Evolutionary conservation across 1,140 invertebrate species (phyloP), one percentile per base, ranked within the genome.

Genomic region (Ceratosolen fusciceps): DNA sequence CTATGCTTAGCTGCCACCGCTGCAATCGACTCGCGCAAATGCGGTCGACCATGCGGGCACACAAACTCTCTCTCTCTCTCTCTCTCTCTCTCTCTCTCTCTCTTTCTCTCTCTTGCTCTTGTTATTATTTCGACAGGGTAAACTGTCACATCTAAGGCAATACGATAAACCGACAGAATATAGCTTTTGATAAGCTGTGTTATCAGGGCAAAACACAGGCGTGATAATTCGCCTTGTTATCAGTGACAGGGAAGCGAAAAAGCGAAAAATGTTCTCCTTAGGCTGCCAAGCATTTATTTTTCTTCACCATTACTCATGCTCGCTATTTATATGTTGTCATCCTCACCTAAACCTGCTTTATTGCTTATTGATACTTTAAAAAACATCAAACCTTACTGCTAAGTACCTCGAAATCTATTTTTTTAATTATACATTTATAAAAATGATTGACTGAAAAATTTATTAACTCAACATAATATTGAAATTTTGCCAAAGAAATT

Each of bases 11-110:
- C 21, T 67, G 77, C 47, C 49, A 73, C 83, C 83, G 82, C 82
- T 82, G 85, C 84, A 85, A 85, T 86, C 85, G 84, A 85, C 85
- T 86, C 85, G 85, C 85, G 85, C 85, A 86, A 86, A 85, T 86
- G 85, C 85, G 84, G 85, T 85, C 84, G 84, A 82, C 84, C 84
- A 85, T 86, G 85, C 85, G 82, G 85, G 83, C 80, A 24, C 16
- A 56, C n/a, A 24, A 56, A 21, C n/a, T n/a, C n/a, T n/a, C n/a
- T n/a, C n/a, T 21, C 21, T 68, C 2, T 68, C 7, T 68, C 21
- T 31, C 8, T 29, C 26, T 71, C 68, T 21, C 47, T 21, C 29
- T 54, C 39, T 54, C 68, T 54, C 68, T n/a, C 70, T 54, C 29
- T 56, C 70, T 56, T 16, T 54, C 49, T 72, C 70, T 34, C 24